These are phyloP conservation scores for Uropsilus gracilis DNA, from an alignment of 2,113 vertebrate species.

Conservation along the genomic window DNA sequence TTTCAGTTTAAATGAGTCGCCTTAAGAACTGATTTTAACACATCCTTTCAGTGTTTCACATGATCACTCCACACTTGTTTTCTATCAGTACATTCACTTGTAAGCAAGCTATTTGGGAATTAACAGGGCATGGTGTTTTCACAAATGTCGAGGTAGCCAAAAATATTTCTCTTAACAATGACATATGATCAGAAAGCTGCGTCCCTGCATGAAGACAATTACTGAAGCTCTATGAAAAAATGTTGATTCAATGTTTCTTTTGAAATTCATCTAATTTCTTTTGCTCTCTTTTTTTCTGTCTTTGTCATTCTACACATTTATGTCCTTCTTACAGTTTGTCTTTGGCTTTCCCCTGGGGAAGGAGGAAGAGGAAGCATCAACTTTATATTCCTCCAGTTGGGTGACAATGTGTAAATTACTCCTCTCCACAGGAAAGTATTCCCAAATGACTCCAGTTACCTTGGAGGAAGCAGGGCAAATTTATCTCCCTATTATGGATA, in stretches of 20 bases:
- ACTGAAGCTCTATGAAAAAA: not conserved
- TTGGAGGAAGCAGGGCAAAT: constrained; percentile 65
- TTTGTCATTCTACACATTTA: not conserved
- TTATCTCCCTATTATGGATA: constrained; percentile 73
- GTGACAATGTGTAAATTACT: constrained; percentile 40
- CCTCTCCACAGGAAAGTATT: constrained; percentile 20
- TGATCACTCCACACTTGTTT: not conserved
- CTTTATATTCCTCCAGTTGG: not conserved
- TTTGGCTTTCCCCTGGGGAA: constrained; percentile 3
- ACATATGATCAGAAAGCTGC: constrained; percentile 36
- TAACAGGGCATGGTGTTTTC: constrained; percentile 47
- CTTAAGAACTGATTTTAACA: constrained; percentile 48
- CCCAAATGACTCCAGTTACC: constrained; percentile 66
- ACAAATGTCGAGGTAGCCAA: constrained; percentile 25
- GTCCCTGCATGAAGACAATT: not conserved
- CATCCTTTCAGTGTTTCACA: constrained; percentile 1
- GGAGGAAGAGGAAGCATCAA: constrained; percentile 7
- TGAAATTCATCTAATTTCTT: not conserved
- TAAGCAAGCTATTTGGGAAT: constrained; percentile 48
- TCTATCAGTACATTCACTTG: not conserved
- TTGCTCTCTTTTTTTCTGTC: not conserved
- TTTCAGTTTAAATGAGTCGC: not conserved
- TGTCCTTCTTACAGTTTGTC: not conserved
- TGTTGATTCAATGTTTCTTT: not conserved
- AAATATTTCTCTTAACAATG: constrained; percentile 52